Percentiles rank a stretch among this genome's conserved stretches.
These are phyloP conservation scores for Lasioglossum marginatum DNA, from an alignment of 2,888 invertebrate species.

Conservation along the genomic window DNA sequence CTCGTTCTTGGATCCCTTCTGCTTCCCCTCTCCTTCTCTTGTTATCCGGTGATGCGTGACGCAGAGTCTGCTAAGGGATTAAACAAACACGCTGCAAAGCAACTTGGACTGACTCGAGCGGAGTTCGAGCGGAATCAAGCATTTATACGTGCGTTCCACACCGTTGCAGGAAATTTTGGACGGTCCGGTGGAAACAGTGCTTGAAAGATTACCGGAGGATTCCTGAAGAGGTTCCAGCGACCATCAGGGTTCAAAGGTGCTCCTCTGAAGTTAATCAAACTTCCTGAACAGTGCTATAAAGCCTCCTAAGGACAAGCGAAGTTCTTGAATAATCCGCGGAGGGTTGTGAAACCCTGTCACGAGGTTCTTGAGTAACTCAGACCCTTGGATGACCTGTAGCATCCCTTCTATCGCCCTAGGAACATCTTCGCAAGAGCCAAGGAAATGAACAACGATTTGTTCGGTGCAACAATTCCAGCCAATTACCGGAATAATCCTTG, in stretches of 20 bases:
- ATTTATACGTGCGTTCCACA: not conserved
- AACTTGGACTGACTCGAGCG: slow-evolving; percentile 11
- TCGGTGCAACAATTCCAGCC: not conserved
- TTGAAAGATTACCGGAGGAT: not conserved
- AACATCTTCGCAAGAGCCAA: not conserved
- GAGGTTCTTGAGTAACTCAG: not conserved
- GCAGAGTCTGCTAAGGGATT: slow-evolving; percentile 57
- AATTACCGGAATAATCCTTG: not conserved
- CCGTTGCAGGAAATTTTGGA: not conserved
- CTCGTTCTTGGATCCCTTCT: slow-evolving; percentile 20
- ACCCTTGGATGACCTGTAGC: not conserved
- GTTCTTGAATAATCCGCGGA: not conserved
- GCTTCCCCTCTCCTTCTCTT: slow-evolving; percentile 17
- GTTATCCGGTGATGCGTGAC: slow-evolving; percentile 71
- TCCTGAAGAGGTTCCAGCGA: not conserved
- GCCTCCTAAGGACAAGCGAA: not conserved
- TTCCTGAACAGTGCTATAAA: not conserved
- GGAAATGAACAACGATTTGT: not conserved
- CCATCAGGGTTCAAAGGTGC: not conserved
- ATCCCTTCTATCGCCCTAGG: not conserved
- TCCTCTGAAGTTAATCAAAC: not conserved
- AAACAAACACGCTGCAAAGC: slow-evolving; percentile 53
- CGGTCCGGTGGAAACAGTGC: not conserved
- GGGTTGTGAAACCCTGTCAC: not conserved
- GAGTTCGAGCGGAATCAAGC: not conserved